Percentiles rank a stretch among this genome's conserved stretches.
Conservation (phyloP, 2,797 vertebrate genomes). For the Diplodus puntazzo region DNA sequence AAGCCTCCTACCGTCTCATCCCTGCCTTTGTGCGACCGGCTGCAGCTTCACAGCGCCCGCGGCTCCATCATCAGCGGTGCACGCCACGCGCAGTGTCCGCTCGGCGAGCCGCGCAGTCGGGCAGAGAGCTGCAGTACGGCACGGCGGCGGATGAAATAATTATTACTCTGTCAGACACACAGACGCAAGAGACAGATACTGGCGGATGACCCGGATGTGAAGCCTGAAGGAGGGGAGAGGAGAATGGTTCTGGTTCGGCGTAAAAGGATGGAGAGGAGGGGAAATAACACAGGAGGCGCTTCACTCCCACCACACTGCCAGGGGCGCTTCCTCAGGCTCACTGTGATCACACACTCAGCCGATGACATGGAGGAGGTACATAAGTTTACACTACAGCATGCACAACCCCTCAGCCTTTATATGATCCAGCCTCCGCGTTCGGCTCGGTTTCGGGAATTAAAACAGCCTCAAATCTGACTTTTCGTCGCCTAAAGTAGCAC, state of each 20-base stretch:
- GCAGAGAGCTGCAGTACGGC: slow-evolving; percentile 76
- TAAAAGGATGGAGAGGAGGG: slow-evolving; percentile 80
- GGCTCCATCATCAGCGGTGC: slow-evolving; percentile 76
- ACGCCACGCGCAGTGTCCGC: slow-evolving; percentile 76
- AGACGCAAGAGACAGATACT: slow-evolving; percentile 78
- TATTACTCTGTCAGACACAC: slow-evolving; percentile 74
- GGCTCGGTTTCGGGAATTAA: too few relatives aligned
- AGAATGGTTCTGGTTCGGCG: slow-evolving; percentile 85
- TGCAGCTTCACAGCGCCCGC: slow-evolving; percentile 72
- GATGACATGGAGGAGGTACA: slow-evolving; percentile 46
- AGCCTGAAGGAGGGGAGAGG: slow-evolving; percentile 85
- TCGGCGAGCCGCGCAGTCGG: slow-evolving; percentile 74
- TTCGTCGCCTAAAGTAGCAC: background rate
- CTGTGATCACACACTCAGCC: slow-evolving; percentile 49
- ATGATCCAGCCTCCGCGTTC: background rate
- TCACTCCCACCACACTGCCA: slow-evolving; percentile 70
- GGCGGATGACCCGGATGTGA: slow-evolving; percentile 90
- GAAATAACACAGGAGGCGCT: slow-evolving; percentile 71
- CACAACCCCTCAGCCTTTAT: background rate
- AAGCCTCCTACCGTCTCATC: slow-evolving; percentile 81
- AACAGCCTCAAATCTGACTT: background rate
- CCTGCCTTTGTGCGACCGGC: slow-evolving; percentile 73
- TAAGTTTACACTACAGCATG: slow-evolving; percentile 5
- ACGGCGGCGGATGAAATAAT: slow-evolving; percentile 71
- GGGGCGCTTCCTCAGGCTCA: slow-evolving; percentile 69